Conservation (phyloP, 2,888 invertebrate species). For the Lasioglossum vierecki region DNA sequence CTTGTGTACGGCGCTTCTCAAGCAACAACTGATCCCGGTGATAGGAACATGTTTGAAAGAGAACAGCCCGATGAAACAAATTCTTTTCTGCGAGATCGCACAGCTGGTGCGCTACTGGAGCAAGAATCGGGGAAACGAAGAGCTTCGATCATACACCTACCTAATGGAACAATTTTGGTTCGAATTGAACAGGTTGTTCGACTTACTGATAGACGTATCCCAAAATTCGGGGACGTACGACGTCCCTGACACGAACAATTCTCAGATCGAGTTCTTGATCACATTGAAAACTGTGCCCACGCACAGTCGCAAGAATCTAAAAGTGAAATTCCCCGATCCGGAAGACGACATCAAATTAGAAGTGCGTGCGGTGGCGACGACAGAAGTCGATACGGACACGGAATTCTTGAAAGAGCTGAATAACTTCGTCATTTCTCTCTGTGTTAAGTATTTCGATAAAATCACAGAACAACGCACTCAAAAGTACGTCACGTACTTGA, state of each 20-base stretch:
- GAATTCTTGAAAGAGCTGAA: conserved; percentile 84
- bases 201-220: conserved; percentile 64
- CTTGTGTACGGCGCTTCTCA: conserved; percentile 83
- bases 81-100: conserved; percentile 85
- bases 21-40: conserved; percentile 83
- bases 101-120: conserved; percentile 86
- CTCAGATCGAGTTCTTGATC: conserved; percentile 85
- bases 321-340: conserved; percentile 85
- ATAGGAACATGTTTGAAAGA: conserved; percentile 85
- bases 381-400: conserved; percentile 70
- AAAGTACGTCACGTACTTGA: conserved; percentile 85
- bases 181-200: conserved; percentile 79
- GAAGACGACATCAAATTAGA: conserved; percentile 67
- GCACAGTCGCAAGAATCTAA: conserved; percentile 84
- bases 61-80: conserved; percentile 82
- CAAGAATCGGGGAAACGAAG: conserved; percentile 82
- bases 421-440: conserved; percentile 84
- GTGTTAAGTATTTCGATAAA: conserved; percentile 86
- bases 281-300: conserved; percentile 83
- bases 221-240: conserved; percentile 60
- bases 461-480: conserved; percentile 83
- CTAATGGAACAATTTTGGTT: conserved; percentile 83
- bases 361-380: conserved; percentile 31
- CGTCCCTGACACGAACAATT: conserved; percentile 58
- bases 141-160: conserved; percentile 78